These are phyloP conservation scores for Mystacides longicornis DNA, from an alignment of 2,888 invertebrate genomes.

Conservation along the genomic window DNA sequence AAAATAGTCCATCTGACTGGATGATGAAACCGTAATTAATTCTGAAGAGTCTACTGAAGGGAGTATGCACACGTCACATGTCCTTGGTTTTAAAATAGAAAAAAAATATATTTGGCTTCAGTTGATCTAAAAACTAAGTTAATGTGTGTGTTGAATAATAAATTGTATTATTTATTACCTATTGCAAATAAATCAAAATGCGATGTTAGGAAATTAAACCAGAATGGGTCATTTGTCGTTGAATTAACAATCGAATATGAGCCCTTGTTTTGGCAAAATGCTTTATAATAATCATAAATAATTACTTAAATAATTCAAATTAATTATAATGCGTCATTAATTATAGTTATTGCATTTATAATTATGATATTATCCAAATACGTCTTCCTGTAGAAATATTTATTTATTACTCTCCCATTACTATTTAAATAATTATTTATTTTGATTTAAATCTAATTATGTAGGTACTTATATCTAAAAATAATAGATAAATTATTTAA, in stretches of 20 bases:
- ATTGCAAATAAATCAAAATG: conserved; percentile 12
- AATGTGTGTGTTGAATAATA: too few species aligned
- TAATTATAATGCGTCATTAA: not conserved
- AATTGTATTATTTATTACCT: too few species aligned
- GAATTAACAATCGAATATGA: conserved; percentile 15
- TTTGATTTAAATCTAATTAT: too few species aligned
- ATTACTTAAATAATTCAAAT: conserved; percentile 9
- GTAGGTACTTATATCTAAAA: too few species aligned
- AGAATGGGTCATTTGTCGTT: conserved; percentile 20
- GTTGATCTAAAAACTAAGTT: too few species aligned
- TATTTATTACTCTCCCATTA: not conserved
- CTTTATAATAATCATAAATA: conserved; percentile 18
- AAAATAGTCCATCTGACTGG: too few species aligned
- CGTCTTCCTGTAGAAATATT: conserved; percentile 8
- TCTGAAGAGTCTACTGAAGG: too few species aligned
- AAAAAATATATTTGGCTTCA: too few species aligned
- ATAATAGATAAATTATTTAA: too few species aligned
- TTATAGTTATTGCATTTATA: conserved; percentile 2
- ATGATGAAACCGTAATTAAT: too few species aligned
- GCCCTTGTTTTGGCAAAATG: conserved; percentile 15
- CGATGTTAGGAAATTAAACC: conserved; percentile 21
- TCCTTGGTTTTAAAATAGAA: too few species aligned
- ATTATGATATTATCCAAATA: conserved; percentile 5
- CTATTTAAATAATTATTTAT: not conserved
- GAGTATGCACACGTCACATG: too few species aligned